Percentiles rank a stretch among this genome's conserved stretches.
Conservation (phyloP, 2,797 vertebrate genomes). For the Loriculus beryllinus region DNA sequence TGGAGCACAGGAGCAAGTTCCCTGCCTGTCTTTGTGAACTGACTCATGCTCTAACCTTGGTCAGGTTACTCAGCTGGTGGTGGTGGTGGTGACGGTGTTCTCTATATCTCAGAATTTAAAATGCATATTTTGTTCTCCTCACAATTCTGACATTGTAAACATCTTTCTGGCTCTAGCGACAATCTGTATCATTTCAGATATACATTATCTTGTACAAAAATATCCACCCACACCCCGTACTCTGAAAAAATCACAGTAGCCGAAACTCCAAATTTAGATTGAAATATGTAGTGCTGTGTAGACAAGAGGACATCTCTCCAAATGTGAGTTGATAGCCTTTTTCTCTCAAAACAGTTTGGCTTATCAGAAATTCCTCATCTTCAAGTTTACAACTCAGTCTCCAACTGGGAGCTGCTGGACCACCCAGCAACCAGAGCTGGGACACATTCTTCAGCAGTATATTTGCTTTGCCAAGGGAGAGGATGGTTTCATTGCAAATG, state of each 20-base stretch:
- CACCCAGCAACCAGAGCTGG: neutral
- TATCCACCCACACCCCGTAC: conserved; percentile 27
- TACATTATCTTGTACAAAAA: conserved; percentile 42
- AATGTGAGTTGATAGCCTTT: neutral
- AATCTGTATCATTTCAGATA: conserved; percentile 24
- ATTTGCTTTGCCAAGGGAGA: neutral
- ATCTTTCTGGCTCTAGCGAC: conserved; percentile 4
- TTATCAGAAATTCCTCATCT: neutral
- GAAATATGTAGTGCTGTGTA: neutral
- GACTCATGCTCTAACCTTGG: neutral
- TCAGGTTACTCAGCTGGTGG: neutral
- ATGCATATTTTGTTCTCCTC: neutral
- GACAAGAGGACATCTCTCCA: neutral
- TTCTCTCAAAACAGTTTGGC: neutral
- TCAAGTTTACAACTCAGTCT: neutral
- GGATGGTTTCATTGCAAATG: neutral
- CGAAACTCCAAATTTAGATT: conserved; percentile 33
- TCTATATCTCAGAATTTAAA: neutral
- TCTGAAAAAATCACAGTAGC: conserved; percentile 27
- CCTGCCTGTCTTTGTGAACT: neutral
- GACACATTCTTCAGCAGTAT: neutral
- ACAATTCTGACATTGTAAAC: conserved; percentile 17
- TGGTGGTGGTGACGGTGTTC: neutral
- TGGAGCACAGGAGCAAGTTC: neutral
- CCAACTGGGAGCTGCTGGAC: neutral